Percentiles rank a stretch among this genome's conserved stretches.
phyloP scores from a whole-genome alignment of 2,797 vertebrate species.

The Aphelocoma californica region DNA sequence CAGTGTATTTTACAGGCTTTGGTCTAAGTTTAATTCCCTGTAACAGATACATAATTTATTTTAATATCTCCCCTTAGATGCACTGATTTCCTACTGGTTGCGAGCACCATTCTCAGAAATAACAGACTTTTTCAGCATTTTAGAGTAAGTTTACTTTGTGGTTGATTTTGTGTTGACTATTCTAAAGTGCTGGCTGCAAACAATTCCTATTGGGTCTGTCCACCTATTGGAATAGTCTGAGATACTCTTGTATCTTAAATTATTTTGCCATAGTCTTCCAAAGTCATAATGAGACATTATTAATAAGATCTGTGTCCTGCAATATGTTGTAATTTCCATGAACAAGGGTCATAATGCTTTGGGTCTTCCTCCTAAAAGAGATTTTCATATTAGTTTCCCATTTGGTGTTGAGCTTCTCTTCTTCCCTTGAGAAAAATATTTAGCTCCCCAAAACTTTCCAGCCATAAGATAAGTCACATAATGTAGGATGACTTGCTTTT shows the following conservation, averaged over 20 bases:
- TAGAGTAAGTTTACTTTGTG: constrained; percentile 87
- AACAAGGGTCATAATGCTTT: background rate
- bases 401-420: background rate
- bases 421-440: background rate
- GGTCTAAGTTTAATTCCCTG: background rate
- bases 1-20: background rate
- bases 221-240: background rate
- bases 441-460: background rate
- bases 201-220: background rate
- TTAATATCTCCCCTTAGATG: constrained; percentile 80
- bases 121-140: constrained; percentile 96
- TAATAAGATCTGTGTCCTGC: background rate
- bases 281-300: background rate
- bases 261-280: background rate
- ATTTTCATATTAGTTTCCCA: background rate
- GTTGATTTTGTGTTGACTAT: background rate
- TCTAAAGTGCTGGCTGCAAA: background rate
- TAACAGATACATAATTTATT: background rate
- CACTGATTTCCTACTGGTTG: constrained; percentile 95
- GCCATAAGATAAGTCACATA: background rate
- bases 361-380: background rate
- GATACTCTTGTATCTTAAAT: background rate
- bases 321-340: background rate
- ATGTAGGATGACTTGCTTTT: background rate
- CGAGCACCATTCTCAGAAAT: constrained; percentile 94